Percentiles rank a stretch among this genome's conserved stretches.
phyloP scores from a whole-genome alignment of 1,140 invertebrate genomes.

The Zaprionus tsacasi region DNA sequence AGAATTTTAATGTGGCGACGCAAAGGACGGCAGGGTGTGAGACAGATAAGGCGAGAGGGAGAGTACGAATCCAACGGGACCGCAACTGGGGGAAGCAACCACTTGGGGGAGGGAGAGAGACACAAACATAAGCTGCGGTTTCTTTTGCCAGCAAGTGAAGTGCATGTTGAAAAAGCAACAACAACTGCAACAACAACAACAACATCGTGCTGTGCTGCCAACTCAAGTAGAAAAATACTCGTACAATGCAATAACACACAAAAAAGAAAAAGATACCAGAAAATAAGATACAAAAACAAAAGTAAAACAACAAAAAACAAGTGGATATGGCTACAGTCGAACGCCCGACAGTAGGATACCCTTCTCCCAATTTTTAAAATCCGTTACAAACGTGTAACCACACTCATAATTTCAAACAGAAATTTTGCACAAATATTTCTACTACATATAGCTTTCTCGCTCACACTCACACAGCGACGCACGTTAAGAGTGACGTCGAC shows the following conservation, averaged over 20 bases:
- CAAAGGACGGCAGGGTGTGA: slow-evolving; percentile 22
- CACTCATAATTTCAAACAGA: no score
- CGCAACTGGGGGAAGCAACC: background rate
- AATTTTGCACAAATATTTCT: no score
- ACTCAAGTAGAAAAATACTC: slow-evolving; percentile 82
- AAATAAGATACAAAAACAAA: slow-evolving; percentile 28
- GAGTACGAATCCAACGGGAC: slow-evolving; percentile 18
- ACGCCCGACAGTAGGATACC: no score
- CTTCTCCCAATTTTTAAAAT: no score
- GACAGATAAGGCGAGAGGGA: background rate
- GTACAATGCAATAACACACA: slow-evolving; percentile 76
- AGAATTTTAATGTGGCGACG: slow-evolving; percentile 74
- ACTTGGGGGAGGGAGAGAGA: slow-evolving; percentile 17
- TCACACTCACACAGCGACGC: no score
- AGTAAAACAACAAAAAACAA: slow-evolving; percentile 7
- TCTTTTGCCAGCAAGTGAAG: slow-evolving; percentile 61
- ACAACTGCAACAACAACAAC: slow-evolving; percentile 29
- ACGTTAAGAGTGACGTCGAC: no score
- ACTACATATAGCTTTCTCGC: no score
- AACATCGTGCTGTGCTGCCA: slow-evolving; percentile 59
- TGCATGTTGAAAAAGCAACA: slow-evolving; percentile 59
- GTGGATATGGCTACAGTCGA: no score
- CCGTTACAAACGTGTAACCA: no score
- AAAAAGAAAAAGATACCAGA: slow-evolving; percentile 34
- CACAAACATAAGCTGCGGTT: slow-evolving; percentile 74